A percentile compares a stretch with the other conserved stretches of the same genome.
phyloP scores from a whole-genome alignment of 2,888 invertebrate species.

The Poecilus cupreus region DNA sequence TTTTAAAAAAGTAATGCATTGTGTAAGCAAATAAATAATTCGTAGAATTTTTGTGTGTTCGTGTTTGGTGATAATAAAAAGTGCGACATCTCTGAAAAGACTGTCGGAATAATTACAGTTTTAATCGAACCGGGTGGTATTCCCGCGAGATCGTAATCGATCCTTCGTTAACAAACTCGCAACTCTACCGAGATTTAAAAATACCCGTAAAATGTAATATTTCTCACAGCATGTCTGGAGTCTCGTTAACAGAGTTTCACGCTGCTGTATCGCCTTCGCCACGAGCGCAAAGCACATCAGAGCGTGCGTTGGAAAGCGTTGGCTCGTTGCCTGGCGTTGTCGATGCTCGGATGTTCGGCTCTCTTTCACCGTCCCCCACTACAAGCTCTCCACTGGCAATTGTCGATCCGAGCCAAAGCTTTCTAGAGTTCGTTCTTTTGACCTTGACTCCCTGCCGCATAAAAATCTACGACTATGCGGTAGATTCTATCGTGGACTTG shows the following conservation, averaged over 20 bases:
- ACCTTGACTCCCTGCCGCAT: slow-evolving; percentile 18
- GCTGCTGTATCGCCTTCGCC: too few species aligned
- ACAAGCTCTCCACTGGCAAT: slow-evolving; percentile 16
- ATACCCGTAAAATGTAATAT: slow-evolving; percentile 12
- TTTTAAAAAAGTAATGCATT: too few species aligned
- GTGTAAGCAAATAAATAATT: too few species aligned
- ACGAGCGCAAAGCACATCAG: neutral
- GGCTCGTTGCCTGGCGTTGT: neutral
- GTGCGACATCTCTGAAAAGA: too few species aligned
- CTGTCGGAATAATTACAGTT: neutral
- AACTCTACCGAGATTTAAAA: neutral
- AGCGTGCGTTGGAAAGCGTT: neutral
- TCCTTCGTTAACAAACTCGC: neutral
- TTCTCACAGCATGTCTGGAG: neutral
- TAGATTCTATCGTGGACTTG: neutral
- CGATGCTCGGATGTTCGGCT: neutral
- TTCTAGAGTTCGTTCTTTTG: slow-evolving; percentile 8
- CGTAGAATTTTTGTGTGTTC: too few species aligned
- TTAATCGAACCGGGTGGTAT: neutral
- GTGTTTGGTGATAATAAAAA: too few species aligned
- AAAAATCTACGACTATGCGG: slow-evolving; percentile 12
- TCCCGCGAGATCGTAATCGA: neutral
- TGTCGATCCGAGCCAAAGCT: slow-evolving; percentile 26
- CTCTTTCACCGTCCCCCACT: neutral
- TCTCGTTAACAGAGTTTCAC: neutral